Base-by-base conservation (phyloP, 2,797 vertebrate species). In the Helicolenus hilgendorfi region DNA sequence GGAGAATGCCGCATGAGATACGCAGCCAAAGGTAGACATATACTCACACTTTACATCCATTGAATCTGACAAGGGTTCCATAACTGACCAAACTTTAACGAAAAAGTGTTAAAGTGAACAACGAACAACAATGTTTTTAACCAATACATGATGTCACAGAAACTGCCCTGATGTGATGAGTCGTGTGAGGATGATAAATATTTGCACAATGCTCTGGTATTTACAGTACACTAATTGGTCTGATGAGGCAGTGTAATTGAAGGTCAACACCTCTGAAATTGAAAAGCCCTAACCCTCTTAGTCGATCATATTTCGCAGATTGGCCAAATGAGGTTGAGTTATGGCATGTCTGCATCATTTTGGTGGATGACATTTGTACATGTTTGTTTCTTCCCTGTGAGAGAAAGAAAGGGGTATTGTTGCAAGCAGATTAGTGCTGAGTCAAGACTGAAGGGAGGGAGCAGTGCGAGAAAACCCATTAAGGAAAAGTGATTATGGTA, bases 191-290 rank as follows among this genome's bases (percentile, higher is more conserved):
- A 24, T 72, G 29, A 67, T 70, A 60, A 53, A 85, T 71, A 71
- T 41, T 65, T 65, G 41, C 36, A 20, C 8, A 3, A 2, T 78
- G 38, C 38, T 82, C 31, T 68, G 29, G 22, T 81, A 77, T 87
- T 84, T 55, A 59, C 18, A 60, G 72, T 70, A 79, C 14, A 60
- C 72, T 67, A 81, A 89, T 81, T 79, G 72, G 49, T 64, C 65
- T 76, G 33, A 86, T 53, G 59, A 77, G 62, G 62, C 64, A 5
- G 53, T 31, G 24, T 82, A 88, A 88, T 88, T 86, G 79, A 90
- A 85, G 83, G 72, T 92, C 79, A 88, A 49, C 58, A 36, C 24
- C 4, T 58, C 3, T 68, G 4, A 59, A 68, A 70, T 20, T 59
- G 71, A 88, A 67, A 72, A 27, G 27, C 29, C 22, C 4, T 29